These are phyloP conservation scores for Malurus cyaneus DNA, from an alignment of 2,113 vertebrate species.

Conservation along the genomic window DNA sequence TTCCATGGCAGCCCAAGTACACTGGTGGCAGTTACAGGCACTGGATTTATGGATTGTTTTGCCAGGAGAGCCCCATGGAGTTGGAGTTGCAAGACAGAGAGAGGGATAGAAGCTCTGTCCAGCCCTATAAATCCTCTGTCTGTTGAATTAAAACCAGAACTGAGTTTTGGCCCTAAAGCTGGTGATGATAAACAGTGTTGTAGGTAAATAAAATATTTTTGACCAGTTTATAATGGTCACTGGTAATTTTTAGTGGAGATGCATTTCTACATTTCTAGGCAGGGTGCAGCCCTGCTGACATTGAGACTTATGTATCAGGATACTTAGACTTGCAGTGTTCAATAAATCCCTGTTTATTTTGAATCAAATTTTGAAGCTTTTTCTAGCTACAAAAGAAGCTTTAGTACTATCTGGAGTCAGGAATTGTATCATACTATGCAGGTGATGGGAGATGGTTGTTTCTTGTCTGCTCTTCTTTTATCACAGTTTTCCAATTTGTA, in stretches of 20 bases:
- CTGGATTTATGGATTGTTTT: not conserved
- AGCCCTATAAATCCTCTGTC: not conserved
- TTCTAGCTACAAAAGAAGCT: not conserved
- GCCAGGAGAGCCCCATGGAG: not conserved
- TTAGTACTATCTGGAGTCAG: not conserved
- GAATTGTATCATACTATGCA: not conserved
- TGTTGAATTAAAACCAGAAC: not conserved
- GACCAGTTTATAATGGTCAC: not conserved
- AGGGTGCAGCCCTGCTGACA: not conserved
- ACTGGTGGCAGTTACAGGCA: not conserved
- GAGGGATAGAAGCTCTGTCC: not conserved
- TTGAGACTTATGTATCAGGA: not conserved
- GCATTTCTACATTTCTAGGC: not conserved
- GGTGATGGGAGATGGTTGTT: not conserved
- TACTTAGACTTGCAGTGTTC: not conserved
- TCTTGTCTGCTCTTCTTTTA: not conserved
- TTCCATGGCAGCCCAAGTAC: not conserved
- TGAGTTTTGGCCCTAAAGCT: not conserved
- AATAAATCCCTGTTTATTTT: not conserved
- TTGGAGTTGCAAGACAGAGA: not conserved
- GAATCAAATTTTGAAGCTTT: not conserved
- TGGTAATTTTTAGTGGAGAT: not conserved
- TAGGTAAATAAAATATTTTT: not conserved
- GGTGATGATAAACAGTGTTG: not conserved
- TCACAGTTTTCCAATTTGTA: not conserved